A percentile compares a stretch with the other conserved stretches of the same genome.
Evolutionary conservation across 1,140 invertebrate genomes (phyloP).

Genomic region (Scaptomyza pallida): DNA sequence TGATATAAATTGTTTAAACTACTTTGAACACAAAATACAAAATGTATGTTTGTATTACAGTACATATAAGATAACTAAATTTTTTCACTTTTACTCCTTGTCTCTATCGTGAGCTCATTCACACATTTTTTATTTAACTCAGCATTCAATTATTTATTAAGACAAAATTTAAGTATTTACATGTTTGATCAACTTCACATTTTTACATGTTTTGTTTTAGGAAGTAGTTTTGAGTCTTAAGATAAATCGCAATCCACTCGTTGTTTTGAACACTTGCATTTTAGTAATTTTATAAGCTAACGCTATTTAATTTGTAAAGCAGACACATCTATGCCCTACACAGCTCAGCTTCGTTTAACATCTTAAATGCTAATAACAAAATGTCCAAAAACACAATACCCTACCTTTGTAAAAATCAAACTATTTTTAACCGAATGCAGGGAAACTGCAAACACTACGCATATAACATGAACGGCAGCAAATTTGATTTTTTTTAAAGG

Average conservation of each 20-base stretch:
- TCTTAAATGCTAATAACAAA: constrained; percentile 8
- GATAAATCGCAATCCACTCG: not conserved
- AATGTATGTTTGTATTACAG: constrained; percentile 59
- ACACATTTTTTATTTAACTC: not conserved
- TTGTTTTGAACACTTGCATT: constrained; percentile 17
- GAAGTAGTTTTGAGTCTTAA: not conserved
- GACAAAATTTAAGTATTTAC: not conserved
- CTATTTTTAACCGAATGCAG: constrained; percentile 14
- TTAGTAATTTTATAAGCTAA: constrained; percentile 18
- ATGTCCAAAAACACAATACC: not conserved
- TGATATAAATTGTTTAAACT: constrained; percentile 62
- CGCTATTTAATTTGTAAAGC: constrained; percentile 3
- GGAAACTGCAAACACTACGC: constrained; percentile 35
- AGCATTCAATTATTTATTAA: not conserved
- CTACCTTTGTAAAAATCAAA: constrained; percentile 12
- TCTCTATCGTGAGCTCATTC: not conserved
- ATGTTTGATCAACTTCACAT: not conserved
- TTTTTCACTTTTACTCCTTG: not conserved
- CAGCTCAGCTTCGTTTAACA: constrained; percentile 4
- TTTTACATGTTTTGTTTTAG: not conserved
- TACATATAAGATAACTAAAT: constrained; percentile 10
- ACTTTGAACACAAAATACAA: constrained; percentile 69
- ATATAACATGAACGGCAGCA: constrained; percentile 49
- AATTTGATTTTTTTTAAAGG: constrained; percentile 58
- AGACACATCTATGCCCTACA: constrained; percentile 13